These are phyloP conservation scores for Hyppa rectilinea DNA, from an alignment of 2,888 invertebrate species.

Conservation along the genomic window DNA sequence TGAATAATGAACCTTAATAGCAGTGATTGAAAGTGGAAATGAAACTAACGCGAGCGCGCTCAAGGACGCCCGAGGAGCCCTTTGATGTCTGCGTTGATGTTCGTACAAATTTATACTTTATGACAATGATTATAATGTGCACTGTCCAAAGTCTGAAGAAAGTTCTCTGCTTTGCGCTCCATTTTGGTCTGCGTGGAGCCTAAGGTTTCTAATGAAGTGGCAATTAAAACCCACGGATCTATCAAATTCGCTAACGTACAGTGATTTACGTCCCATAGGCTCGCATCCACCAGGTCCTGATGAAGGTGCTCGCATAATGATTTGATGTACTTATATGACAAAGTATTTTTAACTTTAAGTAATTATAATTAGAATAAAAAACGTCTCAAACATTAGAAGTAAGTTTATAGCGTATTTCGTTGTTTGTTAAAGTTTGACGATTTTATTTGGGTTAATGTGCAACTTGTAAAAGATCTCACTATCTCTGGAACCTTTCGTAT, in stretches of 20 bases:
- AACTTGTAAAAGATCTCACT: background rate
- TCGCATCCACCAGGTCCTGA: background rate
- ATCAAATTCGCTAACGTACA: conserved; percentile 31
- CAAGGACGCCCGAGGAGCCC: conserved; percentile 27
- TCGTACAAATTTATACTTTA: conserved; percentile 28
- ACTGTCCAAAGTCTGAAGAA: background rate
- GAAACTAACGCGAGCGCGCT: conserved; percentile 1
- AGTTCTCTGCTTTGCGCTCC: conserved; percentile 17
- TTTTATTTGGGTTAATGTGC: background rate
- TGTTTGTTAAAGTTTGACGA: background rate
- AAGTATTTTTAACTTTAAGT: background rate
- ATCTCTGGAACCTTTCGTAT: background rate
- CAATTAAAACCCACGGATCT: conserved; percentile 29
- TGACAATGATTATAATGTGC: background rate
- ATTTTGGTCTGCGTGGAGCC: conserved; percentile 24
- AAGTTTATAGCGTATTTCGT: background rate
- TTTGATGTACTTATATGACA: background rate
- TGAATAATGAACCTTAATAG: conserved; percentile 16
- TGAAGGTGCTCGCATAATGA: background rate
- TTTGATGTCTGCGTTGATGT: conserved; percentile 31
- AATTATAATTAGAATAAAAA: background rate
- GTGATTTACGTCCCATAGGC: background rate
- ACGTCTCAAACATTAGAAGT: background rate
- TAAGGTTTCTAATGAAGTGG: conserved; percentile 43
- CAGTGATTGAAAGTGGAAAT: conserved; percentile 14